phyloP scores from a whole-genome alignment of 2,888 invertebrate species.

The Acronicta alni region DNA sequence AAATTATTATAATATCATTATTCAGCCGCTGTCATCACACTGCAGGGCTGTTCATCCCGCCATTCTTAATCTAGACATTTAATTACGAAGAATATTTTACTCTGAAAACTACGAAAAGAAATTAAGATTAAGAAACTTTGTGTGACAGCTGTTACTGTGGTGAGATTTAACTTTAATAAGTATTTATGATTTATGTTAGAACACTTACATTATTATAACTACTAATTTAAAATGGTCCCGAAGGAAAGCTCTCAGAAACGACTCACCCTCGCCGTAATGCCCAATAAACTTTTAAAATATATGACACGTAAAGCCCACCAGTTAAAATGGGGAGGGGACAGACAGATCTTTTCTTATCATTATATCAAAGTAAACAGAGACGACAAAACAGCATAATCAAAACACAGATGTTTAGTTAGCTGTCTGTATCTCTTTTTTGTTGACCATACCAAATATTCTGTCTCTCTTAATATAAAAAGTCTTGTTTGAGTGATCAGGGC shows the following conservation, averaged over 20 bases:
- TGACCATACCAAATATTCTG: no score
- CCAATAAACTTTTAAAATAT: constrained; percentile 61
- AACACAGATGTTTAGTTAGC: no score
- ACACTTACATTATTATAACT: constrained; percentile 41
- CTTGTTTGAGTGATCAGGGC: no score
- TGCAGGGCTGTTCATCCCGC: background rate
- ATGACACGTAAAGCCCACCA: constrained; percentile 55
- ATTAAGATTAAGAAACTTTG: constrained; percentile 26
- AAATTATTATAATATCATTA: no score
- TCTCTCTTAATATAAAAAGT: no score
- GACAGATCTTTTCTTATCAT: constrained; percentile 29
- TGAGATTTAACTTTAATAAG: constrained; percentile 51
- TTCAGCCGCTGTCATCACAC: no score
- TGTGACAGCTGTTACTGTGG: constrained; percentile 40
- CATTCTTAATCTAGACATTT: background rate
- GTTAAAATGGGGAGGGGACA: constrained; percentile 46
- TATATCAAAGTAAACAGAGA: background rate
- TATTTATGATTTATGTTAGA: constrained; percentile 49
- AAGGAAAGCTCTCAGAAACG: constrained; percentile 30
- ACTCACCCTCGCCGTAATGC: constrained; percentile 48
- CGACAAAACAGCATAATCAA: no score
- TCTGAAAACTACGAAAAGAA: constrained; percentile 8
- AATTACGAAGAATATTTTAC: constrained; percentile 1
- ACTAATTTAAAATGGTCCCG: constrained; percentile 46
- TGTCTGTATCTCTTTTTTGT: no score